A percentile compares a stretch with the other conserved stretches of the same genome.
Conservation (phyloP, 2,797 vertebrate species). For the Pseudomugil gertrudae region DNA sequence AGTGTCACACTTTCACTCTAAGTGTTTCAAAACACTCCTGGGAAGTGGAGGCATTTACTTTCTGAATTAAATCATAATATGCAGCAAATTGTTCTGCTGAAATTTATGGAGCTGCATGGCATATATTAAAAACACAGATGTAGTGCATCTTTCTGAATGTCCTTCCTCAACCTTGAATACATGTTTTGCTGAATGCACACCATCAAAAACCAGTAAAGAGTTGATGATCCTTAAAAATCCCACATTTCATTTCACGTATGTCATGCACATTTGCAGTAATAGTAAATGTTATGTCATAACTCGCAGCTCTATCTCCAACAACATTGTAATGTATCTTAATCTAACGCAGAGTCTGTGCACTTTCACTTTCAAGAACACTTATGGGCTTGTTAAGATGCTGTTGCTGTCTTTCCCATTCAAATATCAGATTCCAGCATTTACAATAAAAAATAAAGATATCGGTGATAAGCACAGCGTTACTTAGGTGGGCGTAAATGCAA, state of each 20-base stretch:
- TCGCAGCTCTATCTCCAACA: too few relatives aligned
- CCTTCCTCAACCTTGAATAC: neutral
- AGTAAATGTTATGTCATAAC: conserved; percentile 11
- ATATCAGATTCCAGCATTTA: conserved; percentile 37
- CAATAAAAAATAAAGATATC: conserved; percentile 37
- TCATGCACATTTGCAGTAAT: neutral
- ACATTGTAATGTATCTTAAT: conserved; percentile 25
- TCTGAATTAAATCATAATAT: neutral
- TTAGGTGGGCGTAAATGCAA: conserved; percentile 31
- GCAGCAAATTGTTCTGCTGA: neutral
- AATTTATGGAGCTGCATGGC: neutral
- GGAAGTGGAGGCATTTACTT: neutral
- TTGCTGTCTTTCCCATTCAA: conserved; percentile 14
- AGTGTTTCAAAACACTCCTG: conserved; percentile 6
- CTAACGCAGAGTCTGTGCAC: conserved; percentile 27
- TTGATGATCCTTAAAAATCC: neutral
- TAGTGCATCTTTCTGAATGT: neutral
- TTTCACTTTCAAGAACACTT: conserved; percentile 26
- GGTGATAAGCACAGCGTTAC: conserved; percentile 3
- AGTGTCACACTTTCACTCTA: neutral
- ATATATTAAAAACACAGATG: neutral
- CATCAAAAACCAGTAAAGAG: neutral
- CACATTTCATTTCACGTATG: neutral
- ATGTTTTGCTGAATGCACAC: neutral
- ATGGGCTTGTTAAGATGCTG: conserved; percentile 35